Base-by-base conservation (phyloP, 2,888 invertebrate species). In the Geophilus truncorum region DNA sequence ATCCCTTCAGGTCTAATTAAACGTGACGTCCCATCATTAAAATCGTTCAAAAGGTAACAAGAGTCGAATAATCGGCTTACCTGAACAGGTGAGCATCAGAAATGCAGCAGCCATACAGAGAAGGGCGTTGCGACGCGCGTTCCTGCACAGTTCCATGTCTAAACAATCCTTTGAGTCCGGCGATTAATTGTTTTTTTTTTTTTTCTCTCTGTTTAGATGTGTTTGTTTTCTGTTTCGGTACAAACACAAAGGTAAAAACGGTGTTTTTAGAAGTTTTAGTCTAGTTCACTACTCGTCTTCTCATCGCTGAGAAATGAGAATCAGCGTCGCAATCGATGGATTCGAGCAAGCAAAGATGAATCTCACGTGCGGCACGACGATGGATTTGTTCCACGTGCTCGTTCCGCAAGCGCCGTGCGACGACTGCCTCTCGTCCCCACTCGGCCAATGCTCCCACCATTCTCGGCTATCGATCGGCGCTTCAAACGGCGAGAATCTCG, bases 391-490 rank as follows among this genome's bases (percentile, higher is more conserved):
- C 70, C 70, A 70, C 70, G 70, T 70, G 70, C 70, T 70, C 28
- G 70, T 70, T 70, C 70, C 70, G 70, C 70, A 70, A 70, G 70
- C 70, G 70, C 70, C 70, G 70, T 25, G 70, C 70, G 70, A 70
- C 70, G 28, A 70, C 70, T 70, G 70, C 25, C 70, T 70, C 25
- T n/a, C 70, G 70, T 25, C 28, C 23, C 70, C 70, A 25, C 70
- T 25, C 70, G 70, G 70, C 70, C 70, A 70, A 70, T 70, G 70
- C 70, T 70, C 70, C 70, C 70, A 28, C 70, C 70, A 25, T 70
- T 28, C 28, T 25, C 10, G 57, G 0, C n/a, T 28, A 70, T 70
- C 12, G 70, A 70, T 70, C 70, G 70, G 28, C 28, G 25, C 25
- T 4, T 10, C 15, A n/a, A 5, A 15, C 23, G 7, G 25, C 4